Evolutionary conservation across 2,888 invertebrate genomes (phyloP).

Genomic region (Eilema griseolum): DNA sequence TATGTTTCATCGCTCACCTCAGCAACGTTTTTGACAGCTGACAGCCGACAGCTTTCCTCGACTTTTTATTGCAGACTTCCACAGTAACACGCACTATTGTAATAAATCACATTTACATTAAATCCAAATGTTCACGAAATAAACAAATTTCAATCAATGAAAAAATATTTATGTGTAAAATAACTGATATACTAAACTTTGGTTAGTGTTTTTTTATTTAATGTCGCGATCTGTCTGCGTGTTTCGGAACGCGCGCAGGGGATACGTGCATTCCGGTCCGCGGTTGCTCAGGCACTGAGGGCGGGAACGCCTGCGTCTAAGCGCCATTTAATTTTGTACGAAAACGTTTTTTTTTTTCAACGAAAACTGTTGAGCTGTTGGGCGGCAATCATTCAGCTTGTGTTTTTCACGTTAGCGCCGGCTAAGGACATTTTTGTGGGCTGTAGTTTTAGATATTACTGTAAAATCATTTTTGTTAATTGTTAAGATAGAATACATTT

Average conservation of each 20-base stretch:
- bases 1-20: slow-evolving; percentile 70
- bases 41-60: slow-evolving; percentile 67
- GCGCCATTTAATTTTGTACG: slow-evolving; percentile 47
- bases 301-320: slow-evolving; percentile 67
- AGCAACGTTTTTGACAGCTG: slow-evolving; percentile 76
- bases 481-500: not conserved
- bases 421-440: slow-evolving; percentile 33
- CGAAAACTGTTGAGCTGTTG: slow-evolving; percentile 52
- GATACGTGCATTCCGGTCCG: slow-evolving; percentile 56
- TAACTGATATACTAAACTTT: slow-evolving; percentile 40
- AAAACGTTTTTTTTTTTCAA: slow-evolving; percentile 55
- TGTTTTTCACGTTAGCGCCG: slow-evolving; percentile 46
- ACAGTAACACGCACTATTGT: slow-evolving; percentile 63
- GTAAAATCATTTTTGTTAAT: slow-evolving; percentile 1
- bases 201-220: slow-evolving; percentile 49
- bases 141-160: slow-evolving; percentile 39
- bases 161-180: slow-evolving; percentile 26
- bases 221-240: slow-evolving; percentile 59
- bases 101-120: slow-evolving; percentile 60
- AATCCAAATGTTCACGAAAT: slow-evolving; percentile 39
- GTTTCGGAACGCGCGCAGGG: slow-evolving; percentile 52
- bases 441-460: not conserved
- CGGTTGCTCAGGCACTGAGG: slow-evolving; percentile 65
- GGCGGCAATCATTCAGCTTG: slow-evolving; percentile 55
- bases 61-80: slow-evolving; percentile 59